These are phyloP conservation scores for Coenonympha glycerion DNA, from an alignment of 2,888 invertebrate genomes.

Conservation along the genomic window DNA sequence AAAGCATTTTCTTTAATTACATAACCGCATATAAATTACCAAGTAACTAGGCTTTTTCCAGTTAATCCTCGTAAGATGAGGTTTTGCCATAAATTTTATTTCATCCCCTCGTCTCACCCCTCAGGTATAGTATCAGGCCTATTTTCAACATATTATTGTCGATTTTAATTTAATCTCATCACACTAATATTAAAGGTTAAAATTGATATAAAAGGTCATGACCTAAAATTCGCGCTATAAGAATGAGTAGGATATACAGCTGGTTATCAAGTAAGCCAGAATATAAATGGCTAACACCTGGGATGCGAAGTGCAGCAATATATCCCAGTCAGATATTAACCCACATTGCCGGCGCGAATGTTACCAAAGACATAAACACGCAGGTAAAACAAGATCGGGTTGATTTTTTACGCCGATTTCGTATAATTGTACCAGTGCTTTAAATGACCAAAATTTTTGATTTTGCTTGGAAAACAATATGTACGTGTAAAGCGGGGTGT, in stretches of 20 bases:
- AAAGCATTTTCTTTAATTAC: too few relatives aligned
- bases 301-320: slow-evolving; percentile 4
- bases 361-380: slow-evolving; percentile 4
- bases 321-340: slow-evolving; percentile 10
- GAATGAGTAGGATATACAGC: background rate
- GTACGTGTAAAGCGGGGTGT: too few relatives aligned
- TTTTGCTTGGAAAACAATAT: too few relatives aligned
- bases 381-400: background rate
- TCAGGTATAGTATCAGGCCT: too few relatives aligned
- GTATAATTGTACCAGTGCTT: background rate
- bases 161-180: too few relatives aligned
- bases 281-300: slow-evolving; percentile 7
- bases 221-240: background rate
- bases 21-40: too few relatives aligned
- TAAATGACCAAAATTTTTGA: too few relatives aligned
- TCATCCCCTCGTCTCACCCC: too few relatives aligned
- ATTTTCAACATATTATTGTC: too few relatives aligned
- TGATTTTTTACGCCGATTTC: background rate
- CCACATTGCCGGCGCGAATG: slow-evolving; percentile 7
- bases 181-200: background rate
- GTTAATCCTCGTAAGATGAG: too few relatives aligned
- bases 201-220: background rate
- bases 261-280: slow-evolving; percentile 1
- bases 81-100: too few relatives aligned
- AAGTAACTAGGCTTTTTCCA: too few relatives aligned